Base-by-base conservation (phyloP, 1,140 invertebrate species). In the Bombus consobrinus region DNA sequence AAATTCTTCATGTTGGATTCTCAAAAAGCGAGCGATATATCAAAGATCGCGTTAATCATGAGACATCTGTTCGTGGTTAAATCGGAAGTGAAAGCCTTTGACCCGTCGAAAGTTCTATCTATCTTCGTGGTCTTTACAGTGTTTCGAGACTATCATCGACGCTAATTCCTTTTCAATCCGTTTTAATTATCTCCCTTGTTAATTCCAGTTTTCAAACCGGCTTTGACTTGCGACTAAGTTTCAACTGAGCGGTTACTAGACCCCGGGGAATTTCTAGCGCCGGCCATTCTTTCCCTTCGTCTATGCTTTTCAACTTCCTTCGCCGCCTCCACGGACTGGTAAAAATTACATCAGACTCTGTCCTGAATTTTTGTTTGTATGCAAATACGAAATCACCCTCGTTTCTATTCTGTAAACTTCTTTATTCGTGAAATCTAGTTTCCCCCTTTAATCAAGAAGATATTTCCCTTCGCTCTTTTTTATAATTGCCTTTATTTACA, bases 171-270 rank as follows among this genome's bases (percentile, higher is more conserved):
- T 84, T 80, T 57, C 37, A 66, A 64, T 47, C 62, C 62, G 73
- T 66, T 81, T 87, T 87, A 87, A 87, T 88, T 83, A 72, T 81
- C 72, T 39, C 62, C 73, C 59, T 53, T 69, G 72, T 62, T 83
- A 83, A 83, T 83, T 76, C 73, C 32, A 76, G 64, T 72, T 69
- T 71, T 57, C 47, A 71, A 79, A 68, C 18, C 53, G 22, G 22
- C 71, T 53, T 53, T 53, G 47, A 53, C 47, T 53, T 53, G 47
- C 47, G 47, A 53, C 18, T 53, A 53, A 53, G 47, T 53, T 53
- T 53, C 47, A 53, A 53, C 47, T 53, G 47, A 53, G 47, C 47
- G 47, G 47, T 53, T 53, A 8, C 47, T 53, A 87, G 76, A 57
- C 75, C n/a, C 22, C 22, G 25, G 77, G 37, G 76, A 71, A 76